Base-by-base conservation (phyloP, 2,113 vertebrate genomes). In the Delphinus delphis region DNA sequence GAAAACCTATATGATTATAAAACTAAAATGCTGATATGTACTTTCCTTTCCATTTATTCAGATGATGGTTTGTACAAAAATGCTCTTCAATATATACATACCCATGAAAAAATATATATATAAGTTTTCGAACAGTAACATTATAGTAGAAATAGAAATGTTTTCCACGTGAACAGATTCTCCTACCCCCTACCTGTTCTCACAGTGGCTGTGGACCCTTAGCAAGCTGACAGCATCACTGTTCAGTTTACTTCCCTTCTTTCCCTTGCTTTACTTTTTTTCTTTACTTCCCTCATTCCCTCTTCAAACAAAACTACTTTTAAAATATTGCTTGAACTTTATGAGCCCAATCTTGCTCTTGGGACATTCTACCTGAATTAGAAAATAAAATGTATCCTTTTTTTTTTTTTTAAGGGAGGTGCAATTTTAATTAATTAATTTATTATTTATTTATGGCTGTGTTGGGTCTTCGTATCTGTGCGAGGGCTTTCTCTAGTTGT, bases 281-380 rank as follows among this genome's bases (percentile, higher is more conserved):
- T 3, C 38, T 77, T 21, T 88, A n/a, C 73, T 71, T 53, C 36
- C 25, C 20, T 93, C 28, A 76, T 92, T 12, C 7, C 6, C 11
- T 71, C 36, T 84, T 84, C 18, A 60, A 96, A 90, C 68, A 84
- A 84, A 90, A 36, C 26, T 85, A 62, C 87, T 74, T 97, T 93
- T 14, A 80, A 96, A 97, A 73, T 90, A 88, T 55, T 58, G 68
- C 14, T 84, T 94, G 71, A 88, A 81, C 81, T 95, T 96, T 97
- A 88, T 91, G 38, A 88, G 44, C 70, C 18, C 14, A 79, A 20
- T 90, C 89, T 86, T 97, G 86, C 60, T 91, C 62, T 68, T 62
- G 25, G 70, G 70, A 28, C 87, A 80, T 74, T 87, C 76, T 90
- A 53, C 10, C 36, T 44, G 26, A 96, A 79, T 95, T 92, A 88